These are phyloP conservation scores for Coptodon rendalli DNA, from an alignment of 2,113 vertebrate genomes.

Conservation along the genomic window DNA sequence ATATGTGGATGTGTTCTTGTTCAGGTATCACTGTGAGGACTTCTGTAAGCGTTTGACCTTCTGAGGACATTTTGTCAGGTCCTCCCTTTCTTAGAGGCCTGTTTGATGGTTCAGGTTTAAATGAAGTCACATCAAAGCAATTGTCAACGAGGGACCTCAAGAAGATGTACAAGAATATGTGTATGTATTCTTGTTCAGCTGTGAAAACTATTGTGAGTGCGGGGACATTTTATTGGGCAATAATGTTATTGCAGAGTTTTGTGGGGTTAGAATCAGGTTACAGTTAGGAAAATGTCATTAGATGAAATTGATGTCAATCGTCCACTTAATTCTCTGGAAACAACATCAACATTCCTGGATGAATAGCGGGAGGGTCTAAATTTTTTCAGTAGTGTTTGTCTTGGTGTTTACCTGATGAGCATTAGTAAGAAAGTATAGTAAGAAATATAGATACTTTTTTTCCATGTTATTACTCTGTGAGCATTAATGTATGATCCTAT, in stretches of 20 bases:
- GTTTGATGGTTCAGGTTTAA: neutral
- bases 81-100: neutral
- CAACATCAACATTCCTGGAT: neutral
- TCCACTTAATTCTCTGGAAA: neutral
- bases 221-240: neutral
- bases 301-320: neutral
- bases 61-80: neutral
- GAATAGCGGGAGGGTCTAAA: neutral
- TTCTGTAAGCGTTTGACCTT: neutral
- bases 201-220: neutral
- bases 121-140: neutral
- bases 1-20: neutral
- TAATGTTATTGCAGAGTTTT: neutral
- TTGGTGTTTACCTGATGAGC: neutral
- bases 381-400: neutral
- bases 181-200: neutral
- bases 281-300: neutral
- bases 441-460: neutral
- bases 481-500: neutral
- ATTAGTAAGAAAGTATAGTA: neutral
- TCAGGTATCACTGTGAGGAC: neutral
- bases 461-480: neutral
- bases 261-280: neutral
- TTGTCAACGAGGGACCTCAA: neutral
- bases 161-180: neutral